Percentiles rank a stretch among this genome's conserved stretches.
Conservation (phyloP, 1,140 invertebrate species). For the Sitobion miscanthi region DNA sequence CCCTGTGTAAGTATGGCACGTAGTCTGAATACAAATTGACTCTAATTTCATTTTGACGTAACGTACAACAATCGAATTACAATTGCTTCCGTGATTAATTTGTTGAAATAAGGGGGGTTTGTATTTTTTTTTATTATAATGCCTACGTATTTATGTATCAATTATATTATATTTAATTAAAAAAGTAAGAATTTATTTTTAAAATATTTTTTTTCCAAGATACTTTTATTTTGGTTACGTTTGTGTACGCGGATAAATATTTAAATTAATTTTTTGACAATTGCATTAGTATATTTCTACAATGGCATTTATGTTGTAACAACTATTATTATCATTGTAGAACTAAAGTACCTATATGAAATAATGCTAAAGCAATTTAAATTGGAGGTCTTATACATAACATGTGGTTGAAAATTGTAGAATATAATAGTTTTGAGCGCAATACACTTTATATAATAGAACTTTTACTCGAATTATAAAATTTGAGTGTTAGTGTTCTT, state of each 20-base stretch:
- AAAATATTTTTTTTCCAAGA: neutral
- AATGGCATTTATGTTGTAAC: neutral
- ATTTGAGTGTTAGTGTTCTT: neutral
- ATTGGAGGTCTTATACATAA: neutral
- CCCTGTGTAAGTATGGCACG: constrained; percentile 70
- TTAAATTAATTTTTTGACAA: neutral
- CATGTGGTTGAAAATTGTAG: neutral
- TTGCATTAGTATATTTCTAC: neutral
- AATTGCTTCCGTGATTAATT: constrained; percentile 26
- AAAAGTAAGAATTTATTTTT: neutral
- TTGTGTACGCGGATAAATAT: neutral
- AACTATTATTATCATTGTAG: neutral
- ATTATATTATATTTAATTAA: neutral
- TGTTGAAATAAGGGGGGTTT: neutral
- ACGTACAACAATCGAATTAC: constrained; percentile 46
- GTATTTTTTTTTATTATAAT: neutral
- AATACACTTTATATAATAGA: neutral
- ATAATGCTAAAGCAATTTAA: neutral
- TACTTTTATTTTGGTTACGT: neutral
- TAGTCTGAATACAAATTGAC: constrained; percentile 43
- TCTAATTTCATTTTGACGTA: constrained; percentile 41
- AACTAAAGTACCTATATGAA: neutral
- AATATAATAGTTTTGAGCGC: neutral
- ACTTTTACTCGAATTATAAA: neutral
- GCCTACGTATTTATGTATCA: neutral